A percentile compares a stretch with the other conserved stretches of the same genome.
These are phyloP conservation scores for Tamias sibiricus DNA, from an alignment of 2,113 vertebrate genomes.

Conservation along the genomic window DNA sequence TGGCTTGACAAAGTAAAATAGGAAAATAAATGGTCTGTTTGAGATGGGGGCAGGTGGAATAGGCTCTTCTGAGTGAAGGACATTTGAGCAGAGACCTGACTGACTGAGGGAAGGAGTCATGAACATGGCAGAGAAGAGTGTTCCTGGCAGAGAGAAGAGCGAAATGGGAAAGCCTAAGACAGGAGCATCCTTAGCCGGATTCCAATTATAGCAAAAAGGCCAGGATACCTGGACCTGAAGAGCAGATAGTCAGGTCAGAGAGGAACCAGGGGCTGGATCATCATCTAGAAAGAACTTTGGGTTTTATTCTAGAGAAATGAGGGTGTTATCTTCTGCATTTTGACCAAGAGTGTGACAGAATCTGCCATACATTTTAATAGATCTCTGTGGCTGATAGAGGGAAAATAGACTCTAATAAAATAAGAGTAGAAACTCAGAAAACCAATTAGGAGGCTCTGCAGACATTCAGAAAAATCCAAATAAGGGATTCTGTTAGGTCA, in stretches of 20 bases:
- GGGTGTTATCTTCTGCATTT: not conserved
- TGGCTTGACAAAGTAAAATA: slow-evolving; percentile 4
- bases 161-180: not conserved
- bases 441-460: not conserved
- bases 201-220: not conserved
- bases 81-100: not conserved
- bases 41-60: not conserved
- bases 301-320: not conserved
- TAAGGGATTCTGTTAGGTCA: not conserved
- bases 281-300: not conserved
- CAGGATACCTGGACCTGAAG: not conserved
- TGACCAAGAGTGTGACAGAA: not conserved
- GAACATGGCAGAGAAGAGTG: not conserved
- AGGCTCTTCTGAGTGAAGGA: not conserved
- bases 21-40: not conserved
- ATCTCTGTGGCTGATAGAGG: not conserved
- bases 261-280: not conserved
- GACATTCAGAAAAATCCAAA: not conserved
- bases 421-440: not conserved
- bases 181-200: not conserved
- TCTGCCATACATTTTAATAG: not conserved
- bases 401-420: not conserved
- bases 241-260: not conserved
- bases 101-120: not conserved
- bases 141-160: not conserved